Base-by-base conservation (phyloP, 2,888 invertebrate species). In the Synergus umbraculus region DNA sequence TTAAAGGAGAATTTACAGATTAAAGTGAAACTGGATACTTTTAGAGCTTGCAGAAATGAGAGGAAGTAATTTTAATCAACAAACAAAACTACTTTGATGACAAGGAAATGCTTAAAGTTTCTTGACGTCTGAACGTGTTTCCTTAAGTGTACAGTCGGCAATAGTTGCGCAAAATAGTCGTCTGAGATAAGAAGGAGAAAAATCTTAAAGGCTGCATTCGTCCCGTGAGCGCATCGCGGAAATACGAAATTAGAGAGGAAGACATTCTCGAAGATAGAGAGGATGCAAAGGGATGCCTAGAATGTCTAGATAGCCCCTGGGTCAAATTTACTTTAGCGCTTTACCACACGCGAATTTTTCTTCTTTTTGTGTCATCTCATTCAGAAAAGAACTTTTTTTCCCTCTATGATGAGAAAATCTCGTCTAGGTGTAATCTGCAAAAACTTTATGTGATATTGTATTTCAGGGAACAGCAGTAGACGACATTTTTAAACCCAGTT, bases 221-320 rank as follows among this genome's bases (percentile, higher is more conserved):
- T 43, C 65, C 65, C n/a, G 43, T 65, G 65, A 65, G 65, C 18
- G 65, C 43, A 43, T 43, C 41, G 15, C 65, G 65, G 43, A 41
- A 65, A 65, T 41, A 65, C 41, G n/a, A 65, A 65, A 65, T 65
- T 65, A 43, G n/a, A 65, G 65, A 41, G 41, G 37, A 65, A 65
- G 65, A 65, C 65, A 65, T 65, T 43, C 65, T n/a, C 9, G 65
- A 65, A 43, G 43, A 65, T 43, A 3, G 15, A 37, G 41, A 43
- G 10, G 65, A 65, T 65, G 65, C 18, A 41, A 43, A 65, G 43
- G 65, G 41, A 43, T n/a, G 41, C 37, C 65, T 18, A 41, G 65
- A 41, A 65, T 65, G 41, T 65, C 65, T 41, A 41, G 65, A 65
- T 22, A 22, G 65, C 65, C 65, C 65, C 41, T 37, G 65, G 65